A percentile compares a stretch with the other conserved stretches of the same genome.
Evolutionary conservation across 1,140 invertebrate genomes (phyloP).

Genomic region (Calliopsis andreniformis): DNA sequence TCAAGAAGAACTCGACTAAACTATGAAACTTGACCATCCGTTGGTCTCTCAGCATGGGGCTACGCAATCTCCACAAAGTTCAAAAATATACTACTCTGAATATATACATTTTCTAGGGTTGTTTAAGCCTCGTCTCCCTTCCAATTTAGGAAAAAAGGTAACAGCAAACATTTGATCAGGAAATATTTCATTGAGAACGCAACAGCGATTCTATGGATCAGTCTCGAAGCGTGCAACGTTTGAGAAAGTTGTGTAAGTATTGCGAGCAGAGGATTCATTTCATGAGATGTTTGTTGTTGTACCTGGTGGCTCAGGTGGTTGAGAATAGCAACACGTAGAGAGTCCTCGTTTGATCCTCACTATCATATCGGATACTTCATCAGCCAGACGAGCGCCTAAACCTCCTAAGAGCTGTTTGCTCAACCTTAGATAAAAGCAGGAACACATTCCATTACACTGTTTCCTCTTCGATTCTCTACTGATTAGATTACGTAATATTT

Average conservation of each 20-base stretch:
- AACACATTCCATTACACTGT: conserved; percentile 73
- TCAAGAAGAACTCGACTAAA: conserved; percentile 8
- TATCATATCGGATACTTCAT: conserved; percentile 75
- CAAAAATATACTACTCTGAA: conserved; percentile 44
- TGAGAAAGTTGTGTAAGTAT: no score
- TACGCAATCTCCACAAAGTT: conserved; percentile 3
- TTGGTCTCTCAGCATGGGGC: conserved; percentile 74
- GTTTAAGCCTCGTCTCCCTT: background rate
- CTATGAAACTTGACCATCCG: conserved; percentile 51
- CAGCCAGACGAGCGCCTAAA: conserved; percentile 67
- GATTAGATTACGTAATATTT: background rate
- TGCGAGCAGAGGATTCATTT: no score
- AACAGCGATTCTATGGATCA: background rate
- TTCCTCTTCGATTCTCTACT: conserved; percentile 17
- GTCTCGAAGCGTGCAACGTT: background rate
- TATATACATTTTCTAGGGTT: background rate
- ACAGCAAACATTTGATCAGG: background rate
- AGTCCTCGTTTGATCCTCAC: conserved; percentile 74
- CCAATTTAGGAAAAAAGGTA: conserved; percentile 11
- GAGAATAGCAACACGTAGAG: conserved; percentile 67
- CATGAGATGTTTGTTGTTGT: conserved; percentile 43
- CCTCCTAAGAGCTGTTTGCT: conserved; percentile 72
- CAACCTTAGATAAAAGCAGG: conserved; percentile 77
- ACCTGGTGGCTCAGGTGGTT: conserved; percentile 72
- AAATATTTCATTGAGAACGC: no score